Percentiles rank a stretch among this genome's conserved stretches.
phyloP scores from a whole-genome alignment of 2,113 vertebrate genomes.

The Xyliphius kryptos region DNA sequence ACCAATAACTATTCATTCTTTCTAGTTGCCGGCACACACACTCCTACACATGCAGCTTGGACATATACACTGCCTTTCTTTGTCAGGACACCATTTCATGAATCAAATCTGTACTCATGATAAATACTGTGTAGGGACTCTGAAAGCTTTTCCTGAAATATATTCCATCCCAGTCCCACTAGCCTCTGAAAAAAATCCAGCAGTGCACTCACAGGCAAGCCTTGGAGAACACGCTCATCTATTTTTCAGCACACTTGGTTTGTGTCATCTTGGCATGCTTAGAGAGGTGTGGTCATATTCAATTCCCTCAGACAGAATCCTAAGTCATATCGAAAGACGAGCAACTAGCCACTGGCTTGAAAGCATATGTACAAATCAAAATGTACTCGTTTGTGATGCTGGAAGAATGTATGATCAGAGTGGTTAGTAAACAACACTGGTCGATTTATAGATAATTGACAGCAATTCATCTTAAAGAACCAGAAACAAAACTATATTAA shows the following conservation, averaged over 20 bases:
- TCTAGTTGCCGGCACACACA: background rate
- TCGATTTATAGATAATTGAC: background rate
- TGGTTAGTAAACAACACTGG: background rate
- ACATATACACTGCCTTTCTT: background rate
- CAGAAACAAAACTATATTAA: too few relatives aligned
- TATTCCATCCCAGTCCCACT: background rate
- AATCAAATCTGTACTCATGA: background rate
- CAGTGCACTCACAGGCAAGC: background rate
- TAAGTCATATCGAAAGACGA: slow-evolving; percentile 5
- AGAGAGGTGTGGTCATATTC: slow-evolving; percentile 28
- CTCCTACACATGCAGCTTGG: slow-evolving; percentile 1
- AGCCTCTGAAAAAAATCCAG: background rate
- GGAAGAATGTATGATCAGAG: background rate
- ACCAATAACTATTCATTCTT: background rate
- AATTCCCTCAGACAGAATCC: slow-evolving; percentile 10
- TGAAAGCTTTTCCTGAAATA: background rate
- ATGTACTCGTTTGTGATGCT: background rate
- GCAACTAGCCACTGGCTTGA: background rate
- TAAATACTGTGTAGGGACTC: background rate
- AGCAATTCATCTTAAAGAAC: background rate
- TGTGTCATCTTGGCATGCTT: slow-evolving; percentile 15
- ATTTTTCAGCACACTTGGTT: background rate
- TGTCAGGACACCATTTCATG: background rate
- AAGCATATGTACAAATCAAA: slow-evolving; percentile 17
- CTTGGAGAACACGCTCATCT: background rate